Evolutionary conservation across 2,113 vertebrate species (phyloP).

Genomic region (Isurus oxyrinchus): DNA sequence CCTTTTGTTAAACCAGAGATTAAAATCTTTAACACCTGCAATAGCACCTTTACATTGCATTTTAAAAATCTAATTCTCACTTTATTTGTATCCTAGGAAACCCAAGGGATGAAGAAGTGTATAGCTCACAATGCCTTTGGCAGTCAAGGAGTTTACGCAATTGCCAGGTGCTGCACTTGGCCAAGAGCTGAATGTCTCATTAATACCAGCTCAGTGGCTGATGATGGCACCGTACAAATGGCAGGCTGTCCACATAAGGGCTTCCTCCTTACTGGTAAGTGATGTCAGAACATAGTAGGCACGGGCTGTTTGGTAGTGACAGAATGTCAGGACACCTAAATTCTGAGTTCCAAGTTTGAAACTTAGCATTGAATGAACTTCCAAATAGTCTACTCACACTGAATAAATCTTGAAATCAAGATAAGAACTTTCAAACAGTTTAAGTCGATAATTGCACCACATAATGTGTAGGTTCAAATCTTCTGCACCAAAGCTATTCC

Average conservation of each 20-base stretch:
- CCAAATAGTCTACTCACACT: neutral
- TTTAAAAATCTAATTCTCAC: neutral
- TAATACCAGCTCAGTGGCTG: conserved; percentile 37
- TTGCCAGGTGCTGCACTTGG: conserved; percentile 72
- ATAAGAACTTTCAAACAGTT: neutral
- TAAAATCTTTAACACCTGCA: neutral
- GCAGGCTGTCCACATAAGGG: conserved; percentile 50
- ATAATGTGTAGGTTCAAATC: neutral
- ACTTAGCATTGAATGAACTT: neutral
- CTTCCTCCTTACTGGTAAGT: conserved; percentile 67
- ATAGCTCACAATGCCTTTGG: conserved; percentile 52
- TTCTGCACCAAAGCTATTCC: neutral
- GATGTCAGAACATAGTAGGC: neutral
- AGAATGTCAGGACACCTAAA: neutral
- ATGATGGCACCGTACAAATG: neutral
- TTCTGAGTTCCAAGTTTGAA: neutral
- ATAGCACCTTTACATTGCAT: neutral
- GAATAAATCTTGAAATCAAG: neutral
- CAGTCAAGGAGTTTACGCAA: conserved; percentile 59
- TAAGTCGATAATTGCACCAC: neutral
- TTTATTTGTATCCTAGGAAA: conserved; percentile 49
- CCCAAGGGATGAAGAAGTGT: conserved; percentile 55
- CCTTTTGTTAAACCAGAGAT: too few species aligned
- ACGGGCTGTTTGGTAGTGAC: neutral
- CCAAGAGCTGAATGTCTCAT: conserved; percentile 55